phyloP scores from a whole-genome alignment of 2,797 vertebrate genomes.

The Labeo calbasu region DNA sequence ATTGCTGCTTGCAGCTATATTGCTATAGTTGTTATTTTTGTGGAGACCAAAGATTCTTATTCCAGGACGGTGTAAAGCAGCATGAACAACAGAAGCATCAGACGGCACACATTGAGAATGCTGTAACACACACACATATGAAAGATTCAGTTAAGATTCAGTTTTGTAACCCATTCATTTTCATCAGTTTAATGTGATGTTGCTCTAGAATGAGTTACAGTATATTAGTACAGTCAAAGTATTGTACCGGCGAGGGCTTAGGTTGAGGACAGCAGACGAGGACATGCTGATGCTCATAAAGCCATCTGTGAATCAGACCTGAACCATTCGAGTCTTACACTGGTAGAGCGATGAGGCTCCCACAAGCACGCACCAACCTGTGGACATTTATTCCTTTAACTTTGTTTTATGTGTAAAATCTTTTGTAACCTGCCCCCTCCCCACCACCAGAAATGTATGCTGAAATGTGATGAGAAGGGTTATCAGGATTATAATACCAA shows the following conservation, averaged over 20 bases:
- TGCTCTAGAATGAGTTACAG: neutral
- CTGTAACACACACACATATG: conserved; percentile 53
- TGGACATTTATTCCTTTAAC: conserved; percentile 65
- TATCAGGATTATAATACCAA: conserved; percentile 55
- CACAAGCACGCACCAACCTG: conserved; percentile 56
- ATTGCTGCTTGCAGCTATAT: conserved; percentile 15
- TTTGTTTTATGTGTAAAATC: conserved; percentile 78
- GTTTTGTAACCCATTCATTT: conserved; percentile 10
- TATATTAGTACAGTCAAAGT: neutral
- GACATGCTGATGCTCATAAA: conserved; percentile 10
- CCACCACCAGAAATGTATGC: conserved; percentile 61
- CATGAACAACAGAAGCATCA: neutral
- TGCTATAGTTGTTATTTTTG: conserved; percentile 64
- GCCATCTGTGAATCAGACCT: conserved; percentile 46
- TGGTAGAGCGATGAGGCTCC: conserved; percentile 56
- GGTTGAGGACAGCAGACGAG: conserved; percentile 66
- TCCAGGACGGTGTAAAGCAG: conserved; percentile 3
- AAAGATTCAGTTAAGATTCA: conserved; percentile 43
- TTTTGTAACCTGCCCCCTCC: conserved; percentile 68
- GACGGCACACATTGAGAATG: conserved; percentile 47
- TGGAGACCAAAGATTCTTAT: conserved; percentile 57
- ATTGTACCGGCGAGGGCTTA: conserved; percentile 70
- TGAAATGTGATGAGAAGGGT: conserved; percentile 51
- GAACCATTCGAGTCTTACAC: conserved; percentile 46
- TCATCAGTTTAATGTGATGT: neutral